These are phyloP conservation scores for Drosophila simulans DNA, from an alignment of 1,140 invertebrate genomes.

Conservation along the genomic window DNA sequence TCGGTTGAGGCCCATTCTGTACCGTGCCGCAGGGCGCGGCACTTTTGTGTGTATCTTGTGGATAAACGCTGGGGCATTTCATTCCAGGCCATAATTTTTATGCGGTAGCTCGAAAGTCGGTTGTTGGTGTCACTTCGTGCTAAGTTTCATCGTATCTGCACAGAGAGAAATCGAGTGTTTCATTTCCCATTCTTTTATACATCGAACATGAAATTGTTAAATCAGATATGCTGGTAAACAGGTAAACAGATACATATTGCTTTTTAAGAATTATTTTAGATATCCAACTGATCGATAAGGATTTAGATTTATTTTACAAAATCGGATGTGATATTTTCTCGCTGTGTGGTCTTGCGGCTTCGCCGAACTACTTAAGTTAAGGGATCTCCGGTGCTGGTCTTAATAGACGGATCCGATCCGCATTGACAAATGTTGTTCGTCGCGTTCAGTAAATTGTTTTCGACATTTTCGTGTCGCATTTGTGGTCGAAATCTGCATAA, in stretches of 20 bases:
- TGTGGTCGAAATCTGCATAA: conserved; percentile 73
- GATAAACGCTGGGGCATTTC: conserved; percentile 37
- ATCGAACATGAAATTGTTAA: no score
- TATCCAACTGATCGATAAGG: no score
- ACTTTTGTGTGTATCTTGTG: conserved; percentile 35
- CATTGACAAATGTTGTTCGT: conserved; percentile 45
- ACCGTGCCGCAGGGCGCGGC: conserved; percentile 58
- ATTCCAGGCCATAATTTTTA: conserved; percentile 44
- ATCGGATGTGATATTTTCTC: neutral
- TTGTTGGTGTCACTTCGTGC: conserved; percentile 57
- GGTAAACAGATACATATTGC: no score
- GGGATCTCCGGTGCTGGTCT: conserved; percentile 19
- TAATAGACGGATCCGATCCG: conserved; percentile 38
- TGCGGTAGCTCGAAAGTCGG: conserved; percentile 52
- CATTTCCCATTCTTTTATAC: no score
- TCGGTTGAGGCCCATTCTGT: conserved; percentile 29
- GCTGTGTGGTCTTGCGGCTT: conserved; percentile 41
- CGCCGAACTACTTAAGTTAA: conserved; percentile 12
- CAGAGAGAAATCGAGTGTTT: neutral
- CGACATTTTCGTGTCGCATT: conserved; percentile 51
- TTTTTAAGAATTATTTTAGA: no score
- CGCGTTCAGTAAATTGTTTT: conserved; percentile 56
- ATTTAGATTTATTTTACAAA: no score
- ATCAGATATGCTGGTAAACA: no score
- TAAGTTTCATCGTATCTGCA: conserved; percentile 31